Evolutionary conservation across 2,113 vertebrate species (phyloP).

Genomic region (Canis aureus): DNA sequence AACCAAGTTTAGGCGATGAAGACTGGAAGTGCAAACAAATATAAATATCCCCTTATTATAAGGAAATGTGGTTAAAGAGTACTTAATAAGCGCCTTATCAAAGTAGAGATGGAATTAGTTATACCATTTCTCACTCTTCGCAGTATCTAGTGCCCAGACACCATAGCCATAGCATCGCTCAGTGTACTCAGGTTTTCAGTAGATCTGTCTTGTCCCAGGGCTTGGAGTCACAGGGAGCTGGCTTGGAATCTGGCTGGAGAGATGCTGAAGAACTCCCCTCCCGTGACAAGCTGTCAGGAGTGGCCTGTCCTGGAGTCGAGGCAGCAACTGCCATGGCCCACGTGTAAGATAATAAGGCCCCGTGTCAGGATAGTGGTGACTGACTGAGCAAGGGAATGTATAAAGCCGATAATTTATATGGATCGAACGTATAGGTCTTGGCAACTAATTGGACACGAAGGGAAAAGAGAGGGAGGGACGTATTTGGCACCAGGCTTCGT

Average conservation of each 20-base stretch:
- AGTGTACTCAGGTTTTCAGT: background rate
- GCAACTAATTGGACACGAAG: background rate
- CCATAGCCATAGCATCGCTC: background rate
- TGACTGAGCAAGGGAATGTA: background rate
- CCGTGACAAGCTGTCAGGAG: background rate
- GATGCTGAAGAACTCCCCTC: background rate
- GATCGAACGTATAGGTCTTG: background rate
- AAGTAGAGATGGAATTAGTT: background rate
- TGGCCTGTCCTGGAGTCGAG: background rate
- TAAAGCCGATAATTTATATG: background rate
- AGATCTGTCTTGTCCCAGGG: background rate
- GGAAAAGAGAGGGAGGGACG: background rate
- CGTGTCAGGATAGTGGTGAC: background rate
- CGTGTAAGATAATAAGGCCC: background rate
- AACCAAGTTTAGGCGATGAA: background rate
- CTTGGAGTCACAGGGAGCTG: background rate
- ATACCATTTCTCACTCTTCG: background rate
- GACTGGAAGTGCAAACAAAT: slow-evolving; percentile 6
- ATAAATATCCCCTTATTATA: background rate
- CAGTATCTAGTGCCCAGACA: slow-evolving; percentile 9
- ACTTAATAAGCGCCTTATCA: background rate
- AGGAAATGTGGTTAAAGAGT: background rate
- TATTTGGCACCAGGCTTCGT: background rate
- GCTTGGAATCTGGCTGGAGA: background rate
- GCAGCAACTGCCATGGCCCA: background rate